These are phyloP conservation scores for Cichlasoma orientale DNA, from an alignment of 2,797 vertebrate species.

Conservation along the genomic window DNA sequence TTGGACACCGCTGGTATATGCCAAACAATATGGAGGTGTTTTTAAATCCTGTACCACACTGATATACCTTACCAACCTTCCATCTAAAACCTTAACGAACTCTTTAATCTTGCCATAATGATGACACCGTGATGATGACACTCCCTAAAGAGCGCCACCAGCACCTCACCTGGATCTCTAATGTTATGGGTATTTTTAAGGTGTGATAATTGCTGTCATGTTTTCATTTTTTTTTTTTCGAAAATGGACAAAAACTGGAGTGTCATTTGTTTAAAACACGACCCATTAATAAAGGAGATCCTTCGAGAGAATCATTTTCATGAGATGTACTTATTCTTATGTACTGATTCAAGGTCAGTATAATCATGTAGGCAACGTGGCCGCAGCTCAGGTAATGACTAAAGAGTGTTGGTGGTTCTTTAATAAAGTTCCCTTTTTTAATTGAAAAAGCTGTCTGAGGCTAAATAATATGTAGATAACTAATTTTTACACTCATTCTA, in stretches of 20 bases:
- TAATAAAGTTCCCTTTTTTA: background rate
- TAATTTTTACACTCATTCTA: background rate
- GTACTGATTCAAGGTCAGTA: background rate
- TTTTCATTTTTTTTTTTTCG: background rate
- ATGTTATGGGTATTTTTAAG: background rate
- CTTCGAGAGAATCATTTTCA: background rate
- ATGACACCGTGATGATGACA: background rate
- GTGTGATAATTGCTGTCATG: background rate
- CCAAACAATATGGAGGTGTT: background rate
- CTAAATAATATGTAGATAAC: background rate
- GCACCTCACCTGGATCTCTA: background rate
- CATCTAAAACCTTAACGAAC: background rate
- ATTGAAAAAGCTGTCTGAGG: background rate
- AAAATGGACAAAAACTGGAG: background rate
- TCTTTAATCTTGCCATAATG: background rate
- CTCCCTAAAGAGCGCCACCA: background rate
- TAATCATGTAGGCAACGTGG: background rate
- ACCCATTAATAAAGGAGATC: background rate
- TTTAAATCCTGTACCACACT: background rate
- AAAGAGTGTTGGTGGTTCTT: background rate
- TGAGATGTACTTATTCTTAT: too few species aligned
- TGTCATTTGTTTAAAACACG: background rate
- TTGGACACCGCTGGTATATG: too few species aligned
- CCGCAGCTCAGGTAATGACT: background rate
- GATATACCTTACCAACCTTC: background rate